Evolutionary conservation across 1,140 invertebrate species (phyloP).

Genomic region (fruit fly (Drosophila melanogaster)): DNA sequence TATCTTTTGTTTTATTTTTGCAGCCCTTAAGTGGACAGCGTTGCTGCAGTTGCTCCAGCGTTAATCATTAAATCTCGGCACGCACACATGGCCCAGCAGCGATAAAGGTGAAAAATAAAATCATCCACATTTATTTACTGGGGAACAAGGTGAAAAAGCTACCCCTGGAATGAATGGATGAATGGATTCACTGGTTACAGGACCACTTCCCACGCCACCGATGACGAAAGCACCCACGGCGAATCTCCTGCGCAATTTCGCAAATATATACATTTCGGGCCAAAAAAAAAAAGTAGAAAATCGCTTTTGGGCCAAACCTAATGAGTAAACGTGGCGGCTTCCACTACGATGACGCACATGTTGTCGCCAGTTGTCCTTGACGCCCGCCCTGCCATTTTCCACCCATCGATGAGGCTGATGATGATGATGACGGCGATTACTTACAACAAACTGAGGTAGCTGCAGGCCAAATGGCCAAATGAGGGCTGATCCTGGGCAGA

Average conservation of each 20-base stretch:
- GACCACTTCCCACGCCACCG: conserved; percentile 33
- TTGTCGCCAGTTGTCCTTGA: conserved; percentile 80
- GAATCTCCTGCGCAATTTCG: conserved; percentile 65
- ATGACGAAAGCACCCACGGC: conserved; percentile 21
- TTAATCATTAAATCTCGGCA: conserved; percentile 79
- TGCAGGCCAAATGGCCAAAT: conserved; percentile 68
- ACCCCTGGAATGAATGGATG: conserved; percentile 54
- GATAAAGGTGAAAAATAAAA: conserved; percentile 54
- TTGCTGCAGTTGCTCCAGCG: conserved; percentile 40
- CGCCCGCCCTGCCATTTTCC: conserved; percentile 17
- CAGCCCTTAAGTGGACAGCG: conserved; percentile 57
- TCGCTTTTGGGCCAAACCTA: conserved; percentile 56
- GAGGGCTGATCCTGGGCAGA: conserved; percentile 64
- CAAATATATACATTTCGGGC: conserved; percentile 42
- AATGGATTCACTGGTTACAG: conserved; percentile 11
- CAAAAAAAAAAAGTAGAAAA: conserved; percentile 17
- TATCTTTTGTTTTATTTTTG: conserved; percentile 41
- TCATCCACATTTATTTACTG: conserved; percentile 18
- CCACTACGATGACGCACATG: conserved; percentile 74
- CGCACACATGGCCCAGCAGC: conserved; percentile 53
- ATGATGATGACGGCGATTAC: conserved; percentile 82
- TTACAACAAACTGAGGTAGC: conserved; percentile 76
- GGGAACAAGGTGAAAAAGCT: conserved; percentile 58
- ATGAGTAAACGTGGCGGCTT: conserved; percentile 72
- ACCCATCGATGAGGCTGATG: conserved; percentile 54